These are phyloP conservation scores for Plagodis pulveraria DNA, from an alignment of 2,888 invertebrate species.

Conservation along the genomic window DNA sequence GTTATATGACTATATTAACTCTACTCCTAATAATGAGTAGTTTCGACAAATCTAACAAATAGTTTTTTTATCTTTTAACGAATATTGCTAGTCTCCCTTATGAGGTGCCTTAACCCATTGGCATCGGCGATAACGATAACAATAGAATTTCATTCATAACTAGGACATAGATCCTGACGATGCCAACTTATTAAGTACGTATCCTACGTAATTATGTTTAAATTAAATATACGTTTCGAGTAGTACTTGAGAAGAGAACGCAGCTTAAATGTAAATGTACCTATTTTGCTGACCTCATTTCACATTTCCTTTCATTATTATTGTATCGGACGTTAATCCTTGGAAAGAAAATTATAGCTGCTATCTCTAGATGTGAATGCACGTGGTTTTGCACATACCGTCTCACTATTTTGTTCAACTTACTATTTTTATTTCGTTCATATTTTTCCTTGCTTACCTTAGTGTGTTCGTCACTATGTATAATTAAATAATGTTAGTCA, in stretches of 20 bases:
- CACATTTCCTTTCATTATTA: conserved; percentile 3
- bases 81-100: too few species aligned
- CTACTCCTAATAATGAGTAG: too few species aligned
- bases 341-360: conserved; percentile 64
- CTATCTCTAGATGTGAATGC: conserved; percentile 81
- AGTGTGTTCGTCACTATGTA: background rate
- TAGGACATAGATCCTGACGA: too few species aligned
- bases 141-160: too few species aligned
- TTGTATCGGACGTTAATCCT: conserved; percentile 10
- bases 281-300: conserved; percentile 5
- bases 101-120: too few species aligned
- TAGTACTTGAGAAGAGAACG: background rate
- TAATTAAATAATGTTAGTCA: background rate
- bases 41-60: too few species aligned
- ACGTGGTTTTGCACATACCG: conserved; percentile 43
- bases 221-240: background rate
- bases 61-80: too few species aligned
- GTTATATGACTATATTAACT: too few species aligned
- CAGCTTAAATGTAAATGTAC: conserved; percentile 1
- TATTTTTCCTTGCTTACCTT: background rate
- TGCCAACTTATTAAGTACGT: too few species aligned
- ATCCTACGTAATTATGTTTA: background rate
- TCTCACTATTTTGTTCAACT: conserved; percentile 4
- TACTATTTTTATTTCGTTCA: conserved; percentile 7
- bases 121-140: too few species aligned